Evolutionary conservation across 2,113 vertebrate genomes (phyloP), one percentile per base, ranked within the genome.

Genomic region (Meriones unguiculatus): DNA sequence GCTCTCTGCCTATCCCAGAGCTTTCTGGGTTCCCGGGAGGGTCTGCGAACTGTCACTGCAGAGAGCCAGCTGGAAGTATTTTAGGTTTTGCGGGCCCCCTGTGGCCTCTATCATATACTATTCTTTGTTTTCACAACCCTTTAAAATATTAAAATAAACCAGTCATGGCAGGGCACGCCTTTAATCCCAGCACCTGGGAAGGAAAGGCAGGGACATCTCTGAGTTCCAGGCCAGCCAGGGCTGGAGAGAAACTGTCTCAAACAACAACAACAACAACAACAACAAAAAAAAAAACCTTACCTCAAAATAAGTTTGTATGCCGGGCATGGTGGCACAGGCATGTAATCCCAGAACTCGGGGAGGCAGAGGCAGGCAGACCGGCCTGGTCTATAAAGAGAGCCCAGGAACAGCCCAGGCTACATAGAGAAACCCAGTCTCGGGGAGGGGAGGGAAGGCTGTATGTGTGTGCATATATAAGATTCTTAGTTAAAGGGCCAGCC

Each of bases 41-140:
- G 57, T 38, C 70, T 41, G 92, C 25, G 69, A 95, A 75, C 57
- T 32, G 90, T 76, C 78, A 93, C 87, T 88, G 64, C 46, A 70
- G 90, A 96, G 81, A 87, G 81, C 75, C 75, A 70, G 59, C 81
- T 8, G 69, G 95, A 91, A 91, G 57, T 86, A 93, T 57, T 94
- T 73, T 32, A 88, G 88, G 54, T 62, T 95, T 87, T 94, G 41
- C 1, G 5, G 64, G 70, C 18, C 54, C 46, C 50, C 59, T 81
- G 90, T 4, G 13, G 75, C 70, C 38, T 75, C 89, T 89, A 46
- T 89, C 87, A 35, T 54, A 86, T 46, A 94, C 5, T 59, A 89
- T 64, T 97, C 41, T 89, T 93, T 90, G 88, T 94, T 94, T 92
- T 93, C 59, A 78, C 64, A 80, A 90, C 46, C 10, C 57, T 87